These are phyloP conservation scores for Maconellicoccus hirsutus DNA, from an alignment of 1,140 invertebrate species.

Conservation along the genomic window DNA sequence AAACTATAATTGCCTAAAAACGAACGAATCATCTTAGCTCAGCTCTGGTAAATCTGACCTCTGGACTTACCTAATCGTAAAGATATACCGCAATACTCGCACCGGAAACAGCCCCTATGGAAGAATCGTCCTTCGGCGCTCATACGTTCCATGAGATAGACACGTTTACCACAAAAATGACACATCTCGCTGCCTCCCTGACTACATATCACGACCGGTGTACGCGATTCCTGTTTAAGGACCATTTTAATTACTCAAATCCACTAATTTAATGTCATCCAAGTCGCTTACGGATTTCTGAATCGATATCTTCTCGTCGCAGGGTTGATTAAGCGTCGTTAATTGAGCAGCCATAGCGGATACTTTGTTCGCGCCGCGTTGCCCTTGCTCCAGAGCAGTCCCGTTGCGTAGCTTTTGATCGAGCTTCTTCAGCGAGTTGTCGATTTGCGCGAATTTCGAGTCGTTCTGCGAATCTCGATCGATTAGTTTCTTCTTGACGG, in stretches of 20 bases:
- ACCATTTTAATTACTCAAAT: no score
- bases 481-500: constrained; percentile 49
- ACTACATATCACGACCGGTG: constrained; percentile 44
- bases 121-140: constrained; percentile 76
- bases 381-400: constrained; percentile 49
- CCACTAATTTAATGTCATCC: no score
- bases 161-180: constrained; percentile 74
- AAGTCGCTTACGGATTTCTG: constrained; percentile 38
- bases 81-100: constrained; percentile 57
- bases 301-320: constrained; percentile 34
- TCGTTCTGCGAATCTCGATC: constrained; percentile 33
- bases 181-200: constrained; percentile 63
- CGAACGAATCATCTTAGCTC: neutral
- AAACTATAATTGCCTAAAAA: constrained; percentile 52
- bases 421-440: constrained; percentile 63
- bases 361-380: constrained; percentile 69
- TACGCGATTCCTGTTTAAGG: constrained; percentile 41
- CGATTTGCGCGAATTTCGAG: constrained; percentile 56
- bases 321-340: constrained; percentile 48
- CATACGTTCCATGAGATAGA: constrained; percentile 78
- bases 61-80: constrained; percentile 48
- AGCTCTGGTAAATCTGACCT: no score
- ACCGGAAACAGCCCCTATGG: constrained; percentile 71
- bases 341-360: constrained; percentile 73
- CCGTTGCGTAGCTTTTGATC: constrained; percentile 72